phyloP scores from a whole-genome alignment of 2,888 invertebrate species.

The Drosophila dives region DNA sequence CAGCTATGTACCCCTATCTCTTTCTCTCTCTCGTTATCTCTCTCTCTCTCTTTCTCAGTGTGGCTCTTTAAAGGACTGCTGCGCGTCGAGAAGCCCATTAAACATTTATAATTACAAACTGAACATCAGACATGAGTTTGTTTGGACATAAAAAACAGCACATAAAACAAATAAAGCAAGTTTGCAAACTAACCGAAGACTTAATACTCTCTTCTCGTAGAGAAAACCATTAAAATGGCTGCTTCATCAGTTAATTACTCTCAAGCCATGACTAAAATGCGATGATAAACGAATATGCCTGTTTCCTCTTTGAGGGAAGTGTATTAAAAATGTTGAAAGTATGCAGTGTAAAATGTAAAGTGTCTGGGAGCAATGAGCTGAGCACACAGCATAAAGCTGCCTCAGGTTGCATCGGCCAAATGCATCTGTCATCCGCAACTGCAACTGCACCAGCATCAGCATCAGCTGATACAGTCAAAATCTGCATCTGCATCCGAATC shows the following conservation, averaged over 20 bases:
- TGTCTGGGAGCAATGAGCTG: slow-evolving; percentile 27
- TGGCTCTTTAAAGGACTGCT: slow-evolving; percentile 11
- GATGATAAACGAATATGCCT: neutral
- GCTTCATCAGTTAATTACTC: neutral
- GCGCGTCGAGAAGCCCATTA: slow-evolving; percentile 61
- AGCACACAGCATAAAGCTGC: slow-evolving; percentile 37
- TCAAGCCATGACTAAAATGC: neutral
- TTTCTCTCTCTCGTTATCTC: too few relatives aligned
- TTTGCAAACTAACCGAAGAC: neutral
- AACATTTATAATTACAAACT: slow-evolving; percentile 82
- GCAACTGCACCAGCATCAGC: neutral
- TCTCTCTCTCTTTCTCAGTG: neutral
- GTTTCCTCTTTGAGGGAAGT: neutral
- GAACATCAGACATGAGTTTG: slow-evolving; percentile 37
- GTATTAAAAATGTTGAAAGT: slow-evolving; percentile 27
- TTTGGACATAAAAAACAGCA: slow-evolving; percentile 16
- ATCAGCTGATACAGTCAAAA: neutral
- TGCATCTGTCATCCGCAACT: slow-evolving; percentile 1
- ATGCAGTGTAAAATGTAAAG: slow-evolving; percentile 53
- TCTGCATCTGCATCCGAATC: neutral
- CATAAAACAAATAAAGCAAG: neutral
- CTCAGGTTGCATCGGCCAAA: slow-evolving; percentile 6
- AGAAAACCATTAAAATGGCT: neutral
- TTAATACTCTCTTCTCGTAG: neutral
- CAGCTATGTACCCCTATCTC: neutral